These are phyloP conservation scores for Drosophila ohnishii DNA, from an alignment of 1,140 invertebrate species.

Conservation along the genomic window DNA sequence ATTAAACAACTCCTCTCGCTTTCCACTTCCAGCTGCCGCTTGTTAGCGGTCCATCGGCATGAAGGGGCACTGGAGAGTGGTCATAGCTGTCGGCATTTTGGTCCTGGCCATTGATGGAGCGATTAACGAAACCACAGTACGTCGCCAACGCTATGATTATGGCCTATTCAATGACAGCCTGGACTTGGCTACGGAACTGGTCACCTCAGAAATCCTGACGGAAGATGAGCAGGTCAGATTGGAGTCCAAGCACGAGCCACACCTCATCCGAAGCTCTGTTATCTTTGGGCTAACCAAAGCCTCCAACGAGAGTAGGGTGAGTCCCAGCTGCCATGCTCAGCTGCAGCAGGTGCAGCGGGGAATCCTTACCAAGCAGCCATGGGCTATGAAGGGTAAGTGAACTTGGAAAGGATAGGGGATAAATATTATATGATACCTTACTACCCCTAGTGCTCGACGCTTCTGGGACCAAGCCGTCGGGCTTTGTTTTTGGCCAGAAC, in stretches of 20 bases:
- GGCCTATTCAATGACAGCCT: conserved; percentile 41
- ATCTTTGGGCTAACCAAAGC: conserved; percentile 69
- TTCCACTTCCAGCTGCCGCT: conserved; percentile 24
- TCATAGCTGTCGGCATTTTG: conserved; percentile 6
- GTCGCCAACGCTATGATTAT: conserved; percentile 13
- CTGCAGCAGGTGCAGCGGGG: conserved; percentile 68
- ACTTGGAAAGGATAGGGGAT: neutral
- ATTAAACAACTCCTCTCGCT: neutral
- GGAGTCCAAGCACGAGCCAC: conserved; percentile 28
- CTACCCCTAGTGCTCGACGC: conserved; percentile 70
- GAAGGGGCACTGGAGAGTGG: conserved; percentile 12
- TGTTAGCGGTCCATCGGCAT: conserved; percentile 17
- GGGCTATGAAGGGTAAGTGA: conserved; percentile 81
- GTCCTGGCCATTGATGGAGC: conserved; percentile 4
- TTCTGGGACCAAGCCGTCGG: conserved; percentile 71
- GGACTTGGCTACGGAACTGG: neutral
- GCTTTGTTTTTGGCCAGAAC: conserved; percentile 81
- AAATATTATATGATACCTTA: neutral
- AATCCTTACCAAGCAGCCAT: conserved; percentile 73
- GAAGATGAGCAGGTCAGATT: neutral
- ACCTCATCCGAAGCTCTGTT: conserved; percentile 59
- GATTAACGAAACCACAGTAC: conserved; percentile 37
- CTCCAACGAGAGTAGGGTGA: conserved; percentile 69
- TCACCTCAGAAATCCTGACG: neutral
- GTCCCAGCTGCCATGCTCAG: conserved; percentile 58